phyloP scores from a whole-genome alignment of 2,888 invertebrate species.

The Meloe dianella region DNA sequence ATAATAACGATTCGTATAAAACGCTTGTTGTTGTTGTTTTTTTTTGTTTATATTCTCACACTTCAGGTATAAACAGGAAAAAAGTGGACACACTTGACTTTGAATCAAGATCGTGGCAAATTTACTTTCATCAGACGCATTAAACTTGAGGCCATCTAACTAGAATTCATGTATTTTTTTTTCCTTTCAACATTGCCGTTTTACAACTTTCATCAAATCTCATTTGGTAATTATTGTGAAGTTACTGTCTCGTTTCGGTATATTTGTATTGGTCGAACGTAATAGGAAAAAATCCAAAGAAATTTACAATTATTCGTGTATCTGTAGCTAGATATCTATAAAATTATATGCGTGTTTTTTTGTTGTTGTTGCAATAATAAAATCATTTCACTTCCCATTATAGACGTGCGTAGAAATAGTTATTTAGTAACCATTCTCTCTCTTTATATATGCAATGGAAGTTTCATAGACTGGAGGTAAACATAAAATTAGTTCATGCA shows the following conservation, averaged over 20 bases:
- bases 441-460: conserved; percentile 3
- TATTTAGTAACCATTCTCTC: neutral
- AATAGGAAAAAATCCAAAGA: neutral
- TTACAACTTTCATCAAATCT: neutral
- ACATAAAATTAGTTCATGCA: conserved; percentile 9
- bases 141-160: neutral
- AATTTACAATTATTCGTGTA: neutral
- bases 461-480: conserved; percentile 2
- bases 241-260: neutral
- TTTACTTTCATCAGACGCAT: conserved; percentile 6
- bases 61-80: neutral
- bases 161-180: neutral
- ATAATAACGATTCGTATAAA: neutral
- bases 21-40: too few relatives aligned
- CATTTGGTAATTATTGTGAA: neutral
- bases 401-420: neutral
- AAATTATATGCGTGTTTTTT: neutral
- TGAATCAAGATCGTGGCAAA: neutral
- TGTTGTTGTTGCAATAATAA: neutral
- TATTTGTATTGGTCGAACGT: neutral
- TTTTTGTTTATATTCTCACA: neutral
- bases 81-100: conserved; percentile 2
- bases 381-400: conserved; percentile 1
- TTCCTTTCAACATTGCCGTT: neutral
- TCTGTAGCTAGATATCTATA: neutral